Evolutionary conservation across 2,797 vertebrate genomes (phyloP).

Genomic region (Carapus acus): DNA sequence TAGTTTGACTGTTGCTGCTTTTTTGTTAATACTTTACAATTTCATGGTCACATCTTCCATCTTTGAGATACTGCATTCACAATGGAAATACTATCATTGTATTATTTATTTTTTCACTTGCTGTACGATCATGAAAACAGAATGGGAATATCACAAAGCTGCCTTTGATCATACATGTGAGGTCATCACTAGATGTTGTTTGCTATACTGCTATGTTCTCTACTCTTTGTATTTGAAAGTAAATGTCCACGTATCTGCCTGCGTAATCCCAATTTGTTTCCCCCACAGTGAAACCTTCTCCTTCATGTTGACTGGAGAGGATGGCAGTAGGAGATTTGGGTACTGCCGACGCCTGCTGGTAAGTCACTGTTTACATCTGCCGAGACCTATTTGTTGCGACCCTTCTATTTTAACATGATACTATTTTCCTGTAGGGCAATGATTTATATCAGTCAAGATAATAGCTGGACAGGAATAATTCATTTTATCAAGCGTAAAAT

Average conservation of each 20-base stretch:
- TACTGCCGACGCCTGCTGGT: conserved; percentile 97
- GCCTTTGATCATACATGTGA: conserved; percentile 14
- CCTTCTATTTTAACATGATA: conserved; percentile 42
- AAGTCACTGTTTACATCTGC: conserved; percentile 58
- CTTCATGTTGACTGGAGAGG: conserved; percentile 98
- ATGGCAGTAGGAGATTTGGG: conserved; percentile 94
- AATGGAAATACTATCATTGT: no score
- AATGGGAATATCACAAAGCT: conserved; percentile 8
- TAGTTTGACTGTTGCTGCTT: neutral
- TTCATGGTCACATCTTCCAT: conserved; percentile 12
- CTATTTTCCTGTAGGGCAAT: conserved; percentile 38
- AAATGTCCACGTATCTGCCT: conserved; percentile 2
- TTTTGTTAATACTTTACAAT: neutral
- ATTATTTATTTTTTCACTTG: no score
- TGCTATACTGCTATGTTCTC: neutral
- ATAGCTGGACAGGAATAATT: conserved; percentile 33
- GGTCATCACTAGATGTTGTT: neutral
- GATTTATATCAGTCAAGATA: conserved; percentile 25
- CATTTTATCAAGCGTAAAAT: neutral
- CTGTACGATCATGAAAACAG: conserved; percentile 9
- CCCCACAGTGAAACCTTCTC: conserved; percentile 94
- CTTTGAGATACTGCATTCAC: conserved; percentile 10
- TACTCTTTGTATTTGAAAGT: neutral
- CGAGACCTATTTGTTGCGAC: conserved; percentile 52
- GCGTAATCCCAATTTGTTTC: conserved; percentile 23